Base-by-base conservation (phyloP, 2,113 vertebrate species). In the Corydoras sp. region DNA sequence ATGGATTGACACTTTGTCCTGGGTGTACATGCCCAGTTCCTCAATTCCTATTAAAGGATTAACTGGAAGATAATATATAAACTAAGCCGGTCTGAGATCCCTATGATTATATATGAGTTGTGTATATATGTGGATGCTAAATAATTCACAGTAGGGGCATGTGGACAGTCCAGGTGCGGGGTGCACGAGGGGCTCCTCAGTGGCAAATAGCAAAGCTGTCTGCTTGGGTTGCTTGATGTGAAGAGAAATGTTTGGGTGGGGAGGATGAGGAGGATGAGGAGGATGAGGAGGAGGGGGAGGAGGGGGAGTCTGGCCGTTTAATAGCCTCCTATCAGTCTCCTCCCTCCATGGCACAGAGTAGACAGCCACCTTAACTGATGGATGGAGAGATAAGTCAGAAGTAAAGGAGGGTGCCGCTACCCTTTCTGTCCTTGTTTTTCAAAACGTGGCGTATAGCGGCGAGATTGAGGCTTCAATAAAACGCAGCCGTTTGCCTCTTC, bases 191-290 rank as follows among this genome's bases (percentile, higher is more conserved):
- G 2, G 68, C 29, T 62, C 77, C 69, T 74, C 58, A n/a, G 78
- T 67, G 76, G 78, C 12, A 50, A 58, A 73, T 70, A 68, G 69
- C 80, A 43, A 55, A 75, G 68, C 77, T 77, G 77, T 73, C 75
- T 83, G 85, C 83, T 80, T 31, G 67, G 60, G 9, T 65, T 80
- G 74, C 85, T 83, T 88, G 84, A 88, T 88, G 80, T 80, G 83
- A 86, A 80, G 86, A 82, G 87, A 90, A 89, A 85, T 88, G 85
- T 89, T 90, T 89, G 86, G 87, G 88, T 88, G 86, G 81, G 71
- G 76, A 72, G 62, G 78, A 24, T 24, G 18, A 24, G 18, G 18
- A 24, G 86, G 87, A 87, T 88, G 86, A 79, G 71, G 76, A 72
- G 62, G 78, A 83, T n/a, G 18, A 24, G 18, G 18, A 24, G 86